Conservation (phyloP, 1,140 invertebrate genomes). For the Solenopsis invicta region DNA sequence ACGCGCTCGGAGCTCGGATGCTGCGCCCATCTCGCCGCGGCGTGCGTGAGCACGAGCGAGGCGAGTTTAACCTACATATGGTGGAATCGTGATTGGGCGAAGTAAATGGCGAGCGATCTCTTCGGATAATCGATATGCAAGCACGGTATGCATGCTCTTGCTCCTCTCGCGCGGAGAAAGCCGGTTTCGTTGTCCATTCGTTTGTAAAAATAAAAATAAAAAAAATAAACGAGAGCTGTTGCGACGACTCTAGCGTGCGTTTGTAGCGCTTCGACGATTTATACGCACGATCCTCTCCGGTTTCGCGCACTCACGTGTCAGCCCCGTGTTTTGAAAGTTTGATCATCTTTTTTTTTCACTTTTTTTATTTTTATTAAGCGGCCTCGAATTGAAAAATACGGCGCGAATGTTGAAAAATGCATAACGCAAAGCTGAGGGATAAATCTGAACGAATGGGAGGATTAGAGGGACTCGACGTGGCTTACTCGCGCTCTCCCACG, state of each 20-base stretch:
- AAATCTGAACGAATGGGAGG: constrained; percentile 24
- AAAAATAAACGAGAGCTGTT: not conserved
- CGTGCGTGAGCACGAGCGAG: constrained; percentile 41
- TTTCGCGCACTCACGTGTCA: not conserved
- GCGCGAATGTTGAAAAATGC: constrained; percentile 24
- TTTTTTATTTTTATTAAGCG: constrained; percentile 21
- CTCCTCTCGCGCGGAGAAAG: constrained; percentile 54
- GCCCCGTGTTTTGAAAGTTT: not conserved
- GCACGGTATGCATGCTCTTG: not conserved
- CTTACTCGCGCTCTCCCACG: constrained; percentile 54
- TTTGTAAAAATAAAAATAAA: constrained; percentile 88
- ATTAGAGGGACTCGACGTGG: constrained; percentile 34
- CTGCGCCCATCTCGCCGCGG: constrained; percentile 49
- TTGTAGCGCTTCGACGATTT: not conserved
- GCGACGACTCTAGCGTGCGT: not conserved
- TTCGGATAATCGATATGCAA: constrained; percentile 68
- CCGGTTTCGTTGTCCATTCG: constrained; percentile 67
- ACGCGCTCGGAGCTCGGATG: constrained; percentile 33
- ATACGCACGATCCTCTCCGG: not conserved
- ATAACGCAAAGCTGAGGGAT: not conserved
- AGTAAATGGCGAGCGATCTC: constrained; percentile 69
- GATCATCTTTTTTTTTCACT: not conserved
- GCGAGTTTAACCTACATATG: constrained; percentile 69
- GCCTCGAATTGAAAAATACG: constrained; percentile 1
- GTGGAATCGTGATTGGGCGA: constrained; percentile 67